Evolutionary conservation across 2,888 invertebrate genomes (phyloP), one percentile per base, ranked within the genome.

Genomic region (Pachydiplax longipennis): DNA sequence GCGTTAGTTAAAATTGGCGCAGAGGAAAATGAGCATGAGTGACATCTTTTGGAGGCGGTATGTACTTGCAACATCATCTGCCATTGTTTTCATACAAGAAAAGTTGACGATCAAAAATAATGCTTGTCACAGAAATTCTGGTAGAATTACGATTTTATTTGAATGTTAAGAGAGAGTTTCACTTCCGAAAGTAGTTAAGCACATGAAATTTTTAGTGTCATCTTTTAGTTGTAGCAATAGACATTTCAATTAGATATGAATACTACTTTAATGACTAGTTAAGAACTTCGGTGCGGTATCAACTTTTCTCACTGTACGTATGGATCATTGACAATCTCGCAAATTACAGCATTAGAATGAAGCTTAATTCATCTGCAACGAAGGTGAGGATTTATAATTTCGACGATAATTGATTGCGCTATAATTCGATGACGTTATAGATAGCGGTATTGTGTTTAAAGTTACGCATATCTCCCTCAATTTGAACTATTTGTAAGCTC

Each of bases 21-120:
- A 31, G 31, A 2, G 13, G 73, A 73, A 31, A 73, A 31, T 73
- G 73, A 73, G 13, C 73, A 73, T 31, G 73, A 37, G 87, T 58
- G 87, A 61, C 87, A 87, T 87, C 87, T 87, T 18, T 61, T 61
- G 61, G 87, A 87, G 40, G 12, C 15, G 31, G 18, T 61, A 65
- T 0, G 1, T 87, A 15, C 87, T 35, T 31, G n/a, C 61, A 37
- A 37, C 61, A 22, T 48, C 40, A 31, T 58, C 22, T 87, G 87
- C 87, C 61, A 22, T 83, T 83, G 87, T 87, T 87, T 87, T 87
- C 61, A 65, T 37, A 31, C 22, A n/a, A 58, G 22, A 65, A 87
- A 87, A 87, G 61, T 35, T 61, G 87, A 87, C 58, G 61, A 87
- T 87, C 61, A 37, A 87, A 87, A 87, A 87, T 87, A 61, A 87